Evolutionary conservation across 2,888 invertebrate genomes (phyloP), one percentile per base, ranked within the genome.

Genomic region (Arge pagana): DNA sequence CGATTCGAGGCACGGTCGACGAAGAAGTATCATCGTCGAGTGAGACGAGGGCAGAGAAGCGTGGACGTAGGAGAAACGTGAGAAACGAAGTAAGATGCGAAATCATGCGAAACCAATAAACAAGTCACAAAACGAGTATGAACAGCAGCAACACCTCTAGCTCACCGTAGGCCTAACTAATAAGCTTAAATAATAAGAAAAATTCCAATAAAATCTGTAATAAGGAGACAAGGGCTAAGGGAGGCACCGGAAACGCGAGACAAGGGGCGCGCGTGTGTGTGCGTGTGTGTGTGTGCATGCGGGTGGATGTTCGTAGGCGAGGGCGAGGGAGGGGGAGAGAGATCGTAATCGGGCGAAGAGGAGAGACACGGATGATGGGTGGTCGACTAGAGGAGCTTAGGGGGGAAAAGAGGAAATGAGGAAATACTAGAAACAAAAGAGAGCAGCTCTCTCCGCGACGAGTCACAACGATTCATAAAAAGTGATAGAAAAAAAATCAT

Each of bases 121-220:
- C 33, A 16, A 33, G 33, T 7, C 33, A 33, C 11, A 13, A 16
- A 11, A 4, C 7, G 6, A 11, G 16, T 11, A 33, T 10, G 11
- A 33, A 11, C 39, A 13, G 21, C 39, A 39, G n/a, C 39, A 39
- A 39, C 70, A 67, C 67, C 67, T 70, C 66, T 70, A 74, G 71
- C 72, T 74, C 72, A 74, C 65, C 66, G 69, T 72, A 74, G 74
- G 74, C 74, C 74, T 75, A 75, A 75, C 66, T 68, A 68, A 64
- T 59, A 59, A 51, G 43, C 56, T 52, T 54, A 56, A 52, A 52
- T 57, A 56, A n/a, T 13, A 52, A 57, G 56, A 67, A 65, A 64
- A 71, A 70, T 68, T 71, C 71, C 69, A 71, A 65, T 71, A 67
- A n/a, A n/a, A n/a, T n/a, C n/a, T n/a, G n/a, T n/a, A n/a, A n/a